Conservation (phyloP, 2,888 invertebrate genomes). For the Drosophila monieri region DNA sequence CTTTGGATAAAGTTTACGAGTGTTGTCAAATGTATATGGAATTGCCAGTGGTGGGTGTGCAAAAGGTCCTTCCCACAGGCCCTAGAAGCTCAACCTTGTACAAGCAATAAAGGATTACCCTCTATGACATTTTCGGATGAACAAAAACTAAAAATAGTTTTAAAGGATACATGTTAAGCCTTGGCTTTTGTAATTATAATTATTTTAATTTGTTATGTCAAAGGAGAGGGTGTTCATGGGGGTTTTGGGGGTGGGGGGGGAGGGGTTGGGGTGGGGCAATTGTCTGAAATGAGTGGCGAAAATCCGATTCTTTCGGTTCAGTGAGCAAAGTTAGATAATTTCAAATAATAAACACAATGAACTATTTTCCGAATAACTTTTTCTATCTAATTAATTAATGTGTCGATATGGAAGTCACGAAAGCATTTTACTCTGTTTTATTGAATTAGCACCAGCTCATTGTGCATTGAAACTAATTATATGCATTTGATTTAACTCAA, state of each 20-base stretch:
- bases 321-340: conserved; percentile 29
- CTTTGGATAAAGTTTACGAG: conserved; percentile 51
- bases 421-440: conserved; percentile 46
- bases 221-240: too few species aligned
- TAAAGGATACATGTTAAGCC: not conserved
- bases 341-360: conserved; percentile 11
- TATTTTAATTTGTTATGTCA: too few species aligned
- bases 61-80: conserved; percentile 3
- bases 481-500: conserved; percentile 26
- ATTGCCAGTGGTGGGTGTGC: conserved; percentile 24
- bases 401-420: conserved; percentile 37
- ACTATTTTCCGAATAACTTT: conserved; percentile 27
- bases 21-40: conserved; percentile 38
- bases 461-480: conserved; percentile 51
- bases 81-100: conserved; percentile 49
- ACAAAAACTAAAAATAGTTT: not conserved
- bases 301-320: conserved; percentile 35
- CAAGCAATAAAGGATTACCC: conserved; percentile 56
- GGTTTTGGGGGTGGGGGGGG: too few species aligned
- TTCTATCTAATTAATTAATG: conserved; percentile 47
- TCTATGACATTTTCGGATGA: conserved; percentile 35
- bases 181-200: conserved; percentile 8
- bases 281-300: conserved; percentile 7
- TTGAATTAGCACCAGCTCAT: conserved; percentile 32
- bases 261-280: too few species aligned